Conservation (phyloP, 2,113 vertebrate genomes). For the Etia nguti region DNA sequence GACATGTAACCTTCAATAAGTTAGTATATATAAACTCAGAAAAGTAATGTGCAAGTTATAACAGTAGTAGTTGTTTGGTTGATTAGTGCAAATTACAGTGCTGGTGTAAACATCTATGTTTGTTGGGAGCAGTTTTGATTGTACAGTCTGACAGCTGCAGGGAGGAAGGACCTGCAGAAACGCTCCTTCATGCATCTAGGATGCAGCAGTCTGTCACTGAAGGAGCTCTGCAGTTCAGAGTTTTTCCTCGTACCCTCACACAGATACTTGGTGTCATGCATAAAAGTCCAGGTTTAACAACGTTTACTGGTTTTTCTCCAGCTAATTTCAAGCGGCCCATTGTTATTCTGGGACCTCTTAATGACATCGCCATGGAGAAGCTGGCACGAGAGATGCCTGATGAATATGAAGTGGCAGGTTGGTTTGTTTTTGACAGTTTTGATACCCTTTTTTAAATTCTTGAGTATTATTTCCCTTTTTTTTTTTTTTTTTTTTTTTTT, state of each 20-base stretch:
- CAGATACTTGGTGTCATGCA: background rate
- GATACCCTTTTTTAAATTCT: background rate
- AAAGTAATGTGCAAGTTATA: no score
- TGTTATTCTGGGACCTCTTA: constrained; percentile 91
- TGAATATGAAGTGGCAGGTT: constrained; percentile 87
- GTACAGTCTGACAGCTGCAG: no score
- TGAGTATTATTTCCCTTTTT: background rate
- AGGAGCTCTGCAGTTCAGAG: no score
- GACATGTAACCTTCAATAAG: no score
- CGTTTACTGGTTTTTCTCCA: constrained; percentile 45
- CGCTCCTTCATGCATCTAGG: no score
- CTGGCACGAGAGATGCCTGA: constrained; percentile 80
- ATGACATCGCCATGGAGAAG: constrained; percentile 92
- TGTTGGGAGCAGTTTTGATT: no score
- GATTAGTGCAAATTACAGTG: no score
- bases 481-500: background rate
- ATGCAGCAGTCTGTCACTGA: no score
- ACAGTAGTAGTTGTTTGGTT: no score
- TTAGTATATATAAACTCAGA: no score
- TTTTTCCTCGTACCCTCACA: background rate
- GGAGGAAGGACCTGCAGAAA: no score
- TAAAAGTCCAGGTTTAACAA: background rate
- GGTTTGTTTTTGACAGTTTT: background rate
- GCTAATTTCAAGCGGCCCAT: constrained; percentile 92
- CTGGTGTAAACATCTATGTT: no score